Conservation (phyloP, 2,888 invertebrate genomes). For the Nephrotoma flavescens region DNA sequence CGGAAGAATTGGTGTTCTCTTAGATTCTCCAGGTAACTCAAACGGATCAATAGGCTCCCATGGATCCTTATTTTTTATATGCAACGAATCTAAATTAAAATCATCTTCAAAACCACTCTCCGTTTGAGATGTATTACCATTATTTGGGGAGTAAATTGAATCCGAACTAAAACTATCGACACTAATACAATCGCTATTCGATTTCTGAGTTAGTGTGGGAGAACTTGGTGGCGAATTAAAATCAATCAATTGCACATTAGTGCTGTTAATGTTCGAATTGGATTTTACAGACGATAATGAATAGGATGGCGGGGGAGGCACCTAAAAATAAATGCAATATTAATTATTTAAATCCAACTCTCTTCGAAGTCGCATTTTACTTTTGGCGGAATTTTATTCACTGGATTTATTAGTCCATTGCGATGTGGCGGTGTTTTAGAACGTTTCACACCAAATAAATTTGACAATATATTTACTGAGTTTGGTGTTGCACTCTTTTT, state of each 20-base stretch:
- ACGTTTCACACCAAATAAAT: constrained; percentile 21
- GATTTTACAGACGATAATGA: not conserved
- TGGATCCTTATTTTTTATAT: constrained; percentile 18
- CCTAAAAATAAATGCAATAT: not conserved
- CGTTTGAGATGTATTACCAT: constrained; percentile 51
- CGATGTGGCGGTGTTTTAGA: not conserved
- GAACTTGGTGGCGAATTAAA: constrained; percentile 58
- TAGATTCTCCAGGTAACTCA: constrained; percentile 12
- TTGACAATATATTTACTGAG: constrained; percentile 24
- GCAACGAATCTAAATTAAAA: constrained; percentile 36
- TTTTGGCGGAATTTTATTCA: constrained; percentile 2
- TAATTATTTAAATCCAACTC: not conserved
- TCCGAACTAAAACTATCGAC: constrained; percentile 64
- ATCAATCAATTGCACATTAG: constrained; percentile 42
- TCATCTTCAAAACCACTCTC: constrained; percentile 77
- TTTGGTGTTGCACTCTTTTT: constrained; percentile 16
- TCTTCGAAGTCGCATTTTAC: not conserved
- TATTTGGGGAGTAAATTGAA: constrained; percentile 39
- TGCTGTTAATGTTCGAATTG: not conserved
- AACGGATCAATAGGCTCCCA: constrained; percentile 39
- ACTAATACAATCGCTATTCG: constrained; percentile 59
- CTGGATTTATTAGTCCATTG: not conserved
- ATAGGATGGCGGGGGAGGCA: constrained; percentile 4
- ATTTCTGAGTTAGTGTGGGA: constrained; percentile 57
- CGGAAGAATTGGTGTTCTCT: not conserved